Conservation (phyloP, 2,113 vertebrate genomes). For the Stigmatopora nigra region DNA sequence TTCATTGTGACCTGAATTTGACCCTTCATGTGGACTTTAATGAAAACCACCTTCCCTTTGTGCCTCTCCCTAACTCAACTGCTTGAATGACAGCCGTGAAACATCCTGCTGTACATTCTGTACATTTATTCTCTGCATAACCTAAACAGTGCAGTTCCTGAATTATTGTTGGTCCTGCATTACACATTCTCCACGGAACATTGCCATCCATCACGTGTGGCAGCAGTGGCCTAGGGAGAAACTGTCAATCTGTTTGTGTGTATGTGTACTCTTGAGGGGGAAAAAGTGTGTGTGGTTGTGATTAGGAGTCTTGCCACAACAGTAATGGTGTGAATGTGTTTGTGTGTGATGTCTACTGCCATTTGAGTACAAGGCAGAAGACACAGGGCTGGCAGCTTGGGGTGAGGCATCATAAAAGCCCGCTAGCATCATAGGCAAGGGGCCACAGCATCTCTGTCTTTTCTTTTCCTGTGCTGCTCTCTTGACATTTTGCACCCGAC, state of each 20-base stretch:
- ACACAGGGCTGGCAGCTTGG: constrained; percentile 44
- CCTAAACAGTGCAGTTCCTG: constrained; percentile 54
- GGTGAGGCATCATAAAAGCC: constrained; percentile 44
- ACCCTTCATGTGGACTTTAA: constrained; percentile 39
- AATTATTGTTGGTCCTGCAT: constrained; percentile 53
- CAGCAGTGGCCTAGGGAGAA: constrained; percentile 57
- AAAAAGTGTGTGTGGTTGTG: constrained; percentile 40
- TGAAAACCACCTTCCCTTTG: constrained; percentile 28
- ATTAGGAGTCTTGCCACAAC: constrained; percentile 57
- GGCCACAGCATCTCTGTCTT: constrained; percentile 26
- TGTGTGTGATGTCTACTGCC: constrained; percentile 50
- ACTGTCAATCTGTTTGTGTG: constrained; percentile 57
- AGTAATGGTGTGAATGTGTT: constrained; percentile 42
- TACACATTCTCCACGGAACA: constrained; percentile 60
- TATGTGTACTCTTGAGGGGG: constrained; percentile 32
- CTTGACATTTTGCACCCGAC: constrained; percentile 35
- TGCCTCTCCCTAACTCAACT: constrained; percentile 14
- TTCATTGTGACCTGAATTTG: constrained; percentile 34
- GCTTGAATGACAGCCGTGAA: constrained; percentile 51
- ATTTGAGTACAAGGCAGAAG: constrained; percentile 49
- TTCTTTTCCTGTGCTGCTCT: constrained; percentile 14
- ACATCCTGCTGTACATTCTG: constrained; percentile 44
- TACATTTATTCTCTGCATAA: constrained; percentile 41
- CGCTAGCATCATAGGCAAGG: constrained; percentile 30
- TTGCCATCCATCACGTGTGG: constrained; percentile 66